A percentile compares a stretch with the other conserved stretches of the same genome.
These are phyloP conservation scores for Phrynocephalus vlangalii DNA, from an alignment of 2,797 vertebrate species.

Conservation along the genomic window DNA sequence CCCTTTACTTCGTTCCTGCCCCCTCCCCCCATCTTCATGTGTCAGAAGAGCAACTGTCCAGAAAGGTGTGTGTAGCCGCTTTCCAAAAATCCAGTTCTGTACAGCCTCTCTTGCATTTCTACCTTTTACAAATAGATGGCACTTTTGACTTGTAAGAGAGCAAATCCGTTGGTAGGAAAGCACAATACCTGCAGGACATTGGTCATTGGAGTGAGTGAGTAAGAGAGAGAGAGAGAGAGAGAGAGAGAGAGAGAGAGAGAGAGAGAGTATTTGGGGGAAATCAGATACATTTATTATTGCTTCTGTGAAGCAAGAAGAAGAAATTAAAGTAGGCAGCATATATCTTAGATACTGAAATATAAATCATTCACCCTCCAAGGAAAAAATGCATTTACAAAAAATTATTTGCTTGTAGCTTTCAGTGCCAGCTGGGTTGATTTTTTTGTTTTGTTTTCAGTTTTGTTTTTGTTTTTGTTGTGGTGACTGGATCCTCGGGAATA, in stretches of 20 bases:
- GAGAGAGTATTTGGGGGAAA: conserved; percentile 2
- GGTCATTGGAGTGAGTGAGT: conserved; percentile 8
- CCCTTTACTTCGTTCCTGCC: not conserved
- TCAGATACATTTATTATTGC: conserved; percentile 65
- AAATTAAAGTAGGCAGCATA: conserved; percentile 66
- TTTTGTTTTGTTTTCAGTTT: not conserved
- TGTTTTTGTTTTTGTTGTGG: not conserved
- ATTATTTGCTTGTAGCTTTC: conserved; percentile 28
- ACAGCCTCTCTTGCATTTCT: conserved; percentile 72
- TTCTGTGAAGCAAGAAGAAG: conserved; percentile 63
- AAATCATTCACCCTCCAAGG: conserved; percentile 56
- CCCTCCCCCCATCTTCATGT: not conserved
- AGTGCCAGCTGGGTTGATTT: conserved; percentile 20
- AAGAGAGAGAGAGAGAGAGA: too few relatives aligned
- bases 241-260: too few relatives aligned
- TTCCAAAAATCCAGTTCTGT: not conserved
- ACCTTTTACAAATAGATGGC: conserved; percentile 83
- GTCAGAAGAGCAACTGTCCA: not conserved
- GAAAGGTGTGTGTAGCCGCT: not conserved
- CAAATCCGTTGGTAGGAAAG: conserved; percentile 21
- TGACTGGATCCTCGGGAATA: conserved; percentile 47
- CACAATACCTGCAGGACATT: conserved; percentile 53
- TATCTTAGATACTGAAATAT: conserved; percentile 60
- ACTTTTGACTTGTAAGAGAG: conserved; percentile 81
- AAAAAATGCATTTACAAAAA: conserved; percentile 45